phyloP scores from a whole-genome alignment of 2,888 invertebrate genomes.

The Galeruca laticollis region DNA sequence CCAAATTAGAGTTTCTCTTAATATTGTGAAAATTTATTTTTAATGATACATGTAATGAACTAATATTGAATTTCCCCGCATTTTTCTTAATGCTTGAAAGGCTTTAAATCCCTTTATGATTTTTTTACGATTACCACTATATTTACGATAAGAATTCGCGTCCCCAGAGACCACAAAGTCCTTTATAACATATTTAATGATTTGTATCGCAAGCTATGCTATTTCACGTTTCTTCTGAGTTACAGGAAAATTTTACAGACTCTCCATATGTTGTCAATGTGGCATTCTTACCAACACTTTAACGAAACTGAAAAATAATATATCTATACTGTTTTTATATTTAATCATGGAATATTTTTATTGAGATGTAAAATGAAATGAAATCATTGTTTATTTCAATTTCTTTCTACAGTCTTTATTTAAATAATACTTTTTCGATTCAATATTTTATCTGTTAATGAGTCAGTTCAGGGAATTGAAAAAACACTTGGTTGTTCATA shows the following conservation, averaged over 20 bases:
- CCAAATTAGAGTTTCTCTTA: too few relatives aligned
- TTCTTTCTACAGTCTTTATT: too few relatives aligned
- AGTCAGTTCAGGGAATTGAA: too few relatives aligned
- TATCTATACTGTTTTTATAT: not conserved
- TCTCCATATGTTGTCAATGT: not conserved
- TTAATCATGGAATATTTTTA: not conserved
- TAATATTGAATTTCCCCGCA: not conserved
- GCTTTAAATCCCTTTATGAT: not conserved
- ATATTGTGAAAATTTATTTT: too few relatives aligned
- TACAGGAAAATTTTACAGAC: not conserved
- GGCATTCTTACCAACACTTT: not conserved
- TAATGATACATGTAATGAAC: too few relatives aligned
- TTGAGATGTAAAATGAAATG: not conserved
- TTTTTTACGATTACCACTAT: not conserved
- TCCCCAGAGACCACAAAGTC: not conserved
- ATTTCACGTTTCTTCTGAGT: not conserved
- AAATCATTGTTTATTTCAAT: too few relatives aligned
- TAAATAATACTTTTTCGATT: too few relatives aligned
- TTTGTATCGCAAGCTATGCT: not conserved
- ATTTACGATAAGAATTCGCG: slow-evolving; percentile 1
- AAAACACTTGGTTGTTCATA: too few relatives aligned
- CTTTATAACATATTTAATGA: not conserved
- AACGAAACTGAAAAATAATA: not conserved
- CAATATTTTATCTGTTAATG: too few relatives aligned
- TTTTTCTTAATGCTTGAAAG: slow-evolving; percentile 1